Percentiles rank a stretch among this genome's conserved stretches.
Conservation (phyloP, 2,113 vertebrate species). For the Osmerus eperlanus region DNA sequence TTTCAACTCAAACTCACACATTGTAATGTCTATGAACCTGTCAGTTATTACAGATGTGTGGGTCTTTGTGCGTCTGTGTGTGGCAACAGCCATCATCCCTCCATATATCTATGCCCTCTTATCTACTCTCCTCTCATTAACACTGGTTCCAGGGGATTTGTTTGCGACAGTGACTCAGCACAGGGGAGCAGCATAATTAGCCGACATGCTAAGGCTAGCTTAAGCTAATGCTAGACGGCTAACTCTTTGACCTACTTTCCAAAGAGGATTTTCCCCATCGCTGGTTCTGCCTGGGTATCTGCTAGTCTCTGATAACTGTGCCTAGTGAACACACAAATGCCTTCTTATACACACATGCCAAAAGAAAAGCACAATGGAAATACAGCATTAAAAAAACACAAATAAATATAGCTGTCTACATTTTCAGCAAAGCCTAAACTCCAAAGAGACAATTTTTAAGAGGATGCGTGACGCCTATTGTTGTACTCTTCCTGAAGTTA, state of each 20-base stretch:
- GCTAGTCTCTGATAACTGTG: constrained; percentile 55
- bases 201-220: constrained; percentile 61
- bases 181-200: constrained; percentile 57
- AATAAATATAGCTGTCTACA: not conserved
- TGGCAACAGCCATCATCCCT: not conserved
- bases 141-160: constrained; percentile 34
- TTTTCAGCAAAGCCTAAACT: constrained; percentile 29
- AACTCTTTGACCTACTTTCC: constrained; percentile 72
- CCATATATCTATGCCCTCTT: not conserved
- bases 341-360: constrained; percentile 14
- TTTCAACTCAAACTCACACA: too few relatives aligned
- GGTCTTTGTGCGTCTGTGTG: too few relatives aligned
- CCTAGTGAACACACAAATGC: constrained; percentile 39
- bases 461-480: constrained; percentile 40
- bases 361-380: not conserved
- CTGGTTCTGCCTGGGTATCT: constrained; percentile 56
- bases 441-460: constrained; percentile 34
- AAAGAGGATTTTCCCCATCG: constrained; percentile 69
- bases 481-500: constrained; percentile 24
- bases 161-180: constrained; percentile 63
- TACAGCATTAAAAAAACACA: not conserved
- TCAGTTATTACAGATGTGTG: too few relatives aligned
- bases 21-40: too few relatives aligned
- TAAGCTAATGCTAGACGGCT: constrained; percentile 56
- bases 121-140: constrained; percentile 9